Percentiles rank a stretch among this genome's conserved stretches.
Evolutionary conservation across 2,888 invertebrate species (phyloP).

Genomic region (Plusia festucae): DNA sequence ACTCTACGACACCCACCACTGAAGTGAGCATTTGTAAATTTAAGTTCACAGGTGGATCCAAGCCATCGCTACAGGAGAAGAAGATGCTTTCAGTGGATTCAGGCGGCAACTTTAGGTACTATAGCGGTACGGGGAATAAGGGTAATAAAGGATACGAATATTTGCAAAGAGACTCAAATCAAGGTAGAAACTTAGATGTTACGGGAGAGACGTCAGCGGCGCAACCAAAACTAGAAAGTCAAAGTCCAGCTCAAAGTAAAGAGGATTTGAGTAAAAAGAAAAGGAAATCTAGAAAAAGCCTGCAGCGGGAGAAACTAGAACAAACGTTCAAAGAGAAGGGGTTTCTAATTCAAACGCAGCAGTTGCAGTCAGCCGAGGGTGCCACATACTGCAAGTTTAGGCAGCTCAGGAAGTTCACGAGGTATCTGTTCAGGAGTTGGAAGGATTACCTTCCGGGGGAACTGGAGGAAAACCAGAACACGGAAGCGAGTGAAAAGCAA

Average conservation of each 20-base stretch:
- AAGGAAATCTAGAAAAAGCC: constrained; percentile 94
- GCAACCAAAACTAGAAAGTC: constrained; percentile 54
- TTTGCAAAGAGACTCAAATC: constrained; percentile 92
- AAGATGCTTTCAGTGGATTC: constrained; percentile 97
- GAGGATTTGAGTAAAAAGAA: constrained; percentile 89
- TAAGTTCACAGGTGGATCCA: constrained; percentile 97
- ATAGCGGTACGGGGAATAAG: constrained; percentile 95
- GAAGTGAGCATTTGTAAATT: constrained; percentile 98
- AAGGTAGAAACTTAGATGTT: constrained; percentile 75
- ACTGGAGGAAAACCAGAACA: constrained; percentile 76
- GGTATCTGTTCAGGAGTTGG: constrained; percentile 97
- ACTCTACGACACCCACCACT: constrained; percentile 93
- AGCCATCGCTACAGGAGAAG: constrained; percentile 96
- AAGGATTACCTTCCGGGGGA: constrained; percentile 97
- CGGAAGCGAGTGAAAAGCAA: constrained; percentile 40
- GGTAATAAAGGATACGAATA: constrained; percentile 95
- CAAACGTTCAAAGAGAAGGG: constrained; percentile 98
- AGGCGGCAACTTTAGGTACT: constrained; percentile 96
- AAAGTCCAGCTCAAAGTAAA: constrained; percentile 59
- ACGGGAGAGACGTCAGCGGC: constrained; percentile 66
- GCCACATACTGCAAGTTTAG: constrained; percentile 98
- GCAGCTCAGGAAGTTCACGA: constrained; percentile 96
- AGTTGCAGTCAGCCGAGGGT: constrained; percentile 97
- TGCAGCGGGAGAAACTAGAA: constrained; percentile 96
- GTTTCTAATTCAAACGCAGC: constrained; percentile 97